These are phyloP conservation scores for Arctia plantaginis DNA, from an alignment of 2,888 invertebrate genomes.

Conservation along the genomic window DNA sequence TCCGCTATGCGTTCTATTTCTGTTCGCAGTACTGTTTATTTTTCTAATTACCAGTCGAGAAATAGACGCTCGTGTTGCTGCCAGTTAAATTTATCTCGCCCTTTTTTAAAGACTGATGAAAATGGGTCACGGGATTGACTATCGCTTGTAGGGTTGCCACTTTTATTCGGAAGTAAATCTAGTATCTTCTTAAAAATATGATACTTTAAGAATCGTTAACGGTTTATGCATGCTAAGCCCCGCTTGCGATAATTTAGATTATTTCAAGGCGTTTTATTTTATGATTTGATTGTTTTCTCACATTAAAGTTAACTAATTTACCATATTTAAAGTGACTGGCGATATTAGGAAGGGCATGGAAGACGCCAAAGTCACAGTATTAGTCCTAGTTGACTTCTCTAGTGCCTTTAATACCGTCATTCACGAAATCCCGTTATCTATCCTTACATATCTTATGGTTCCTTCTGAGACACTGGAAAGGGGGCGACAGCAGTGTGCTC, in stretches of 20 bases:
- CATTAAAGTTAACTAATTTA: neutral
- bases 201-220: neutral
- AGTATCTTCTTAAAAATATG: neutral
- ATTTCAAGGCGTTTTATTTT: neutral
- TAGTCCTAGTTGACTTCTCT: too few relatives aligned
- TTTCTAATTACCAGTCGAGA: conserved; percentile 74
- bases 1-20: conserved; percentile 68
- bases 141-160: conserved; percentile 29
- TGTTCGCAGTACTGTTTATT: conserved; percentile 70
- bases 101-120: conserved; percentile 76
- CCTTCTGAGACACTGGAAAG: too few relatives aligned
- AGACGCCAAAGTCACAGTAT: too few relatives aligned
- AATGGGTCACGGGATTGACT: conserved; percentile 74
- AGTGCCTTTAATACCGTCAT: too few relatives aligned
- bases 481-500: too few relatives aligned
- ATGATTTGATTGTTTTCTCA: neutral
- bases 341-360: too few relatives aligned
- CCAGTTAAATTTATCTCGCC: conserved; percentile 76
- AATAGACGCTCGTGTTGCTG: conserved; percentile 75
- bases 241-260: neutral
- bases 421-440: too few relatives aligned
- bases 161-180: conserved; percentile 10
- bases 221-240: neutral
- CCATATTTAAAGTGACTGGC: too few relatives aligned
- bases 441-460: too few relatives aligned